Conservation (phyloP, 2,888 invertebrate genomes). For the Tubulanus polymorphus region DNA sequence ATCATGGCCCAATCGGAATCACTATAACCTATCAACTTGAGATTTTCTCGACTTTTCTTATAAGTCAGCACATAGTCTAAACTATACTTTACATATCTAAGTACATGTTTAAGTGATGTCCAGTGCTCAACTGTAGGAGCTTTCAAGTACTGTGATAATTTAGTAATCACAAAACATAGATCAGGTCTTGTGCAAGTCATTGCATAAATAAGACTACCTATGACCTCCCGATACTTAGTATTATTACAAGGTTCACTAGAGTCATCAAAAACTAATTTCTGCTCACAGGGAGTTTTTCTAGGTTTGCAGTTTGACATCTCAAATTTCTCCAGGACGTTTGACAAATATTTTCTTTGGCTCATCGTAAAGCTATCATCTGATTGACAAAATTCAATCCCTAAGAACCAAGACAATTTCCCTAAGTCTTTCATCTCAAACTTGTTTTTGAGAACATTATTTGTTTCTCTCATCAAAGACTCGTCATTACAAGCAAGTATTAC, state of each 20-base stretch:
- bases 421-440: constrained; percentile 5
- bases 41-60: too few relatives aligned
- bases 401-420: background rate
- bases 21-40: background rate
- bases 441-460: background rate
- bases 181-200: constrained; percentile 4
- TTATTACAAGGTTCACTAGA: background rate
- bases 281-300: background rate
- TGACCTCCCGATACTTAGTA: background rate
- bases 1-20: constrained; percentile 1
- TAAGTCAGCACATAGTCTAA: background rate
- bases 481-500: background rate
- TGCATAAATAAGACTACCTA: too few relatives aligned
- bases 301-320: constrained; percentile 3
- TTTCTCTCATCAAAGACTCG: background rate
- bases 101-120: background rate
- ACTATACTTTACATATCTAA: background rate
- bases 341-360: background rate
- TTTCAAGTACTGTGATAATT: background rate
- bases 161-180: background rate
- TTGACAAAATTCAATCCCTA: background rate
- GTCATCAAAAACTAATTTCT: background rate
- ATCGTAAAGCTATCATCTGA: background rate
- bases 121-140: background rate
- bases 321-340: background rate